Base-by-base conservation (phyloP, 2,888 invertebrate genomes). In the Barypeithes pellucidus region DNA sequence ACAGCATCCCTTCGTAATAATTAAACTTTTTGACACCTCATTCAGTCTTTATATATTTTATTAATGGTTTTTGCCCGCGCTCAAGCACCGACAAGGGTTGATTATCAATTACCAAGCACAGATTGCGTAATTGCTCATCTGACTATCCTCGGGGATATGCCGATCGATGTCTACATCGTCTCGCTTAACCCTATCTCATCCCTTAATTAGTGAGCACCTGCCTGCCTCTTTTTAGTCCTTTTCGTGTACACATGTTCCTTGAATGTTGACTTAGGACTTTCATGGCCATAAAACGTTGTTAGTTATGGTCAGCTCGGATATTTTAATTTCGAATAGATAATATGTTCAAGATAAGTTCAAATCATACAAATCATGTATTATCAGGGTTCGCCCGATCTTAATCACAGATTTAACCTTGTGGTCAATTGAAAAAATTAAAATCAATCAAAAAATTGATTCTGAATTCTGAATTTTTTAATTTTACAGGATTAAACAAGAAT, bases 41-140 rank as follows among this genome's bases (percentile, higher is more conserved):
- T 50, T n/a, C n/a, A 50, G 22, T 12, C 22, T 50, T 57, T 57
- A 33, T 18, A 33, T 33, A 16, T 33, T 11, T 29, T 29, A 33
- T 16, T 57, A 33, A 33, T 57, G 33, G 29, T 57, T 52, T 12
- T 12, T 57, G 14, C n/a, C 14, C 9, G 11, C 29, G 14, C 18
- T 20, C 24, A 5, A 33, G 11, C 16, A 24, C 33, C 54, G 33
- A 47, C 45, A 47, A 62, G 65, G 14, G 85, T 87, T 85, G 84
- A 85, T 85, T 88, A 89, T 89, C 89, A 88, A 89, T 89, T 89
- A 89, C 87, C 87, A 87, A 86, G 85, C 86, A 85, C 84, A 87
- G 88, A 88, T 88, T 87, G 87, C 86, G 87, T 89, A 89, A 89
- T 89, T 89, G 89, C 88, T 89, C 87, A 87, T 84, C 85, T 83